Percentiles rank a stretch among this genome's conserved stretches.
These are phyloP conservation scores for Electrona antarctica DNA, from an alignment of 2,113 vertebrate species.

Conservation along the genomic window DNA sequence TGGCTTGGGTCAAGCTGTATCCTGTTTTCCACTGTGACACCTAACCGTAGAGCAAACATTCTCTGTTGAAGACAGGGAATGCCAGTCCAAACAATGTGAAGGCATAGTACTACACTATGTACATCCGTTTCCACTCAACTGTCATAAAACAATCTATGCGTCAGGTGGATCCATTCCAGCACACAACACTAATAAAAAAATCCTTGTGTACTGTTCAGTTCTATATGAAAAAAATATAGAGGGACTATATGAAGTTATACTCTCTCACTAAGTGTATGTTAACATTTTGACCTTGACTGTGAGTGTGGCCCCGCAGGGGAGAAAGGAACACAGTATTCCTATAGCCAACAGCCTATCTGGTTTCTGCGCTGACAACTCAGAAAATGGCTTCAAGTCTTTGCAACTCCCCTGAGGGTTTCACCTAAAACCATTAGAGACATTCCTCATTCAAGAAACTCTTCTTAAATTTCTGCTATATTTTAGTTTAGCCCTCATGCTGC, in stretches of 20 bases:
- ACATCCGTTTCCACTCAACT: conserved; percentile 30
- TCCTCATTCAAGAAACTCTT: neutral
- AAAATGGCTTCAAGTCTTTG: neutral
- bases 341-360: conserved; percentile 30
- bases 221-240: neutral
- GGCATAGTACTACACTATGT: conserved; percentile 9
- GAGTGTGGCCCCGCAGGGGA: conserved; percentile 24
- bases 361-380: conserved; percentile 38
- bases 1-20: conserved; percentile 33
- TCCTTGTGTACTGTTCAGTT: neutral
- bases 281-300: conserved; percentile 30
- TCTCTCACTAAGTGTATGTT: neutral
- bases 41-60: conserved; percentile 18
- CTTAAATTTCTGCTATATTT: too few relatives aligned
- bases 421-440: neutral
- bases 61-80: conserved; percentile 15
- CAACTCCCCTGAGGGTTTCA: neutral
- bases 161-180: conserved; percentile 12
- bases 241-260: conserved; percentile 5
- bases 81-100: conserved; percentile 59
- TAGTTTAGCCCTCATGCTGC: too few relatives aligned
- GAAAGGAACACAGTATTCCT: conserved; percentile 11
- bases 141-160: conserved; percentile 38
- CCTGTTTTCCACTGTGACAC: conserved; percentile 64
- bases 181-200: conserved; percentile 28